phyloP scores from a whole-genome alignment of 2,113 vertebrate species.

The Tenrec ecaudatus region DNA sequence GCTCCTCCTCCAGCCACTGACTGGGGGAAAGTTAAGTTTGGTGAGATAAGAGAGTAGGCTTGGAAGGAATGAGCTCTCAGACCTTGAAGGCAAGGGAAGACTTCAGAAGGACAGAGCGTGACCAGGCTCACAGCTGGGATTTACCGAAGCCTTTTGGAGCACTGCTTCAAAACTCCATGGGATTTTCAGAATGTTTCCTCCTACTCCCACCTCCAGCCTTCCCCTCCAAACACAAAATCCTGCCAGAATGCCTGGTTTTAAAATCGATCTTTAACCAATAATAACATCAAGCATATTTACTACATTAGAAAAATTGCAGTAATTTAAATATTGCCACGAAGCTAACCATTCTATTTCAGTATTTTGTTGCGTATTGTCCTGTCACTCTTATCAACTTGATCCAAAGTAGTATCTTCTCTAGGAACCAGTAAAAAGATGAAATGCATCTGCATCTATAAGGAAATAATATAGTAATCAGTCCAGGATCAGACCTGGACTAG shows the following conservation, averaged over 20 bases:
- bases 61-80: slow-evolving; percentile 12
- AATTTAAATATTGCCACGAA: slow-evolving; percentile 39
- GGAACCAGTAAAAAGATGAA: background rate
- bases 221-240: background rate
- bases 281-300: slow-evolving; percentile 10
- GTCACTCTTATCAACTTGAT: slow-evolving; percentile 4
- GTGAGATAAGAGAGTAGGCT: background rate
- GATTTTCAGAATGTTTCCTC: slow-evolving; percentile 33
- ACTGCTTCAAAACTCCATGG: background rate
- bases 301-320: background rate
- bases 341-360: background rate
- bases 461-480: background rate
- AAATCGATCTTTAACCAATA: background rate
- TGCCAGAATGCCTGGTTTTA: background rate
- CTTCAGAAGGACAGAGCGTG: background rate
- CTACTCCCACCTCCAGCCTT: background rate
- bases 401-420: slow-evolving; percentile 1
- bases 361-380: background rate
- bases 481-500: background rate
- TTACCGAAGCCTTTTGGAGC: background rate
- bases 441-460: background rate
- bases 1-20: background rate
- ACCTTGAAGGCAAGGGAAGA: background rate
- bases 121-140: background rate
- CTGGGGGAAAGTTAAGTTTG: slow-evolving; percentile 8